phyloP scores from a whole-genome alignment of 2,113 vertebrate genomes.

The Passerina amoena region DNA sequence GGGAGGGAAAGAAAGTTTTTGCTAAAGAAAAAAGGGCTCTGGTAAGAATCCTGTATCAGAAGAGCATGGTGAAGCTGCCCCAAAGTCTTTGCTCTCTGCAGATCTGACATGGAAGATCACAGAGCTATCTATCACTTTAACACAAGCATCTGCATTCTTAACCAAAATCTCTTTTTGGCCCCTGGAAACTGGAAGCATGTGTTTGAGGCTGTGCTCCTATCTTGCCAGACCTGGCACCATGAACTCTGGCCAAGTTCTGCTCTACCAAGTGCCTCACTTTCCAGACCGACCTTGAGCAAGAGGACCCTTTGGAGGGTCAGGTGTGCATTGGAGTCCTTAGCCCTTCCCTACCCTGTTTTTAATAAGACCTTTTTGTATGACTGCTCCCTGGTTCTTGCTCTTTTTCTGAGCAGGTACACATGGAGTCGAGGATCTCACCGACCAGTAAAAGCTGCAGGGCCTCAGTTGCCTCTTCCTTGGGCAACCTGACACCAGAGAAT shows the following conservation, averaged over 20 bases:
- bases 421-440: rapidly evolving
- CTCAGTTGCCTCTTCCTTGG: neutral
- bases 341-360: neutral
- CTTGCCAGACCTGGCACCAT: neutral
- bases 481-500: neutral
- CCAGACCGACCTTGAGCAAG: neutral
- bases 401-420: neutral
- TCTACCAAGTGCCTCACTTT: neutral
- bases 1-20: conserved; percentile 3
- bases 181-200: neutral
- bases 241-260: neutral
- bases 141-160: neutral
- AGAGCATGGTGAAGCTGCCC: neutral
- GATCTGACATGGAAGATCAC: neutral
- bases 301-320: neutral
- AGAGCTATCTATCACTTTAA: neutral
- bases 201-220: neutral
- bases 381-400: neutral
- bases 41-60: conserved; percentile 7
- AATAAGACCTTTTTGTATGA: neutral
- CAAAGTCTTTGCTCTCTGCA: neutral
- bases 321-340: neutral
- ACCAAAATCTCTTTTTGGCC: neutral
- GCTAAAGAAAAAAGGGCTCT: neutral
- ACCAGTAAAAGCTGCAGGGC: neutral